Evolutionary conservation across 2,888 invertebrate genomes (phyloP).

Genomic region (Tetrapedia diversipes): DNA sequence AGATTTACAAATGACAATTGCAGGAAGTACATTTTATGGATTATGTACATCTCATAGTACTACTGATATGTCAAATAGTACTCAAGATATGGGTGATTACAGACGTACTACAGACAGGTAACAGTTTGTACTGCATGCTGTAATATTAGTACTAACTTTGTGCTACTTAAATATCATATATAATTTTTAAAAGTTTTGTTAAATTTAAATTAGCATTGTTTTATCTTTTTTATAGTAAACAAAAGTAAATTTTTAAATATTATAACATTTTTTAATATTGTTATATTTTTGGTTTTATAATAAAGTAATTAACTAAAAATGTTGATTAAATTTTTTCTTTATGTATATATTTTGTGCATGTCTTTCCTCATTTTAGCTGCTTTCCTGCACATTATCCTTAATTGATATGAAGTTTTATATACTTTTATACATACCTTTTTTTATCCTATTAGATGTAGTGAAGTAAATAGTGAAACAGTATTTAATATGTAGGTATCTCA

Average conservation of each 20-base stretch:
- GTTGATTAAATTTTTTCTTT: constrained; percentile 47
- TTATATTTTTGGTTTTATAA: constrained; percentile 32
- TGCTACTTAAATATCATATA: not conserved
- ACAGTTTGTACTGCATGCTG: constrained; percentile 37
- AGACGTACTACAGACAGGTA: constrained; percentile 78
- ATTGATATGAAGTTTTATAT: not conserved
- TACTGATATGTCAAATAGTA: constrained; percentile 74
- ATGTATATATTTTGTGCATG: constrained; percentile 46
- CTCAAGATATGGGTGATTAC: constrained; percentile 79
- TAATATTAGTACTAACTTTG: constrained; percentile 19
- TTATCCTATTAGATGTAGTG: not conserved
- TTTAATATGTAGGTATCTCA: constrained; percentile 47
- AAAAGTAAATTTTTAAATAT: constrained; percentile 10
- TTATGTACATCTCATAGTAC: constrained; percentile 77
- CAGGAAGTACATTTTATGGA: constrained; percentile 80
- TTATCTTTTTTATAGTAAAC: not conserved
- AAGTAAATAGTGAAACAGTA: constrained; percentile 14
- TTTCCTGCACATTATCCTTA: constrained; percentile 23
- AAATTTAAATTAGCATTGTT: constrained; percentile 9
- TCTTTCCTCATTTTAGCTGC: constrained; percentile 24
- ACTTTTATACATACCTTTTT: not conserved
- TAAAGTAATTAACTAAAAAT: constrained; percentile 39
- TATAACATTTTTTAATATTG: constrained; percentile 24
- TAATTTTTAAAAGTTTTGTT: not conserved
- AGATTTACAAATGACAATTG: constrained; percentile 78